A percentile compares a stretch with the other conserved stretches of the same genome.
phyloP scores from a whole-genome alignment of 2,888 invertebrate species.

The Sphinx pinastri region DNA sequence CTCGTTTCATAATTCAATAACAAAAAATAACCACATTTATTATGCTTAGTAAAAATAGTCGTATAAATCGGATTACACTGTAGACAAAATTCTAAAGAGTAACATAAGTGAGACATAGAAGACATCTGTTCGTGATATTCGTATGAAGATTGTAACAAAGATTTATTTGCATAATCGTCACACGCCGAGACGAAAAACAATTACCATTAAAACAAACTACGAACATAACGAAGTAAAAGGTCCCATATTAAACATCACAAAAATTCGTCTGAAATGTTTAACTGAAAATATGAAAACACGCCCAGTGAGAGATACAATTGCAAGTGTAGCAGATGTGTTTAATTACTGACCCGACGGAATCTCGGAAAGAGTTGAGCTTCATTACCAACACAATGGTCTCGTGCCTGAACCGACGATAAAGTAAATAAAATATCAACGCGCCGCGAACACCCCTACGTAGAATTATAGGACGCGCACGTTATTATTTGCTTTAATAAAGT shows the following conservation, averaged over 20 bases:
- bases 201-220: slow-evolving; percentile 59
- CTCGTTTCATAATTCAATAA: no score
- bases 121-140: slow-evolving; percentile 35
- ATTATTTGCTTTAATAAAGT: slow-evolving; percentile 76
- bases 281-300: slow-evolving; percentile 63
- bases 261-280: slow-evolving; percentile 57
- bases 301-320: slow-evolving; percentile 62
- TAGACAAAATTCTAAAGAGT: neutral
- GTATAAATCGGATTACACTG: neutral
- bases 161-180: slow-evolving; percentile 52
- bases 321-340: slow-evolving; percentile 78
- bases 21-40: no score
- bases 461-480: slow-evolving; percentile 65
- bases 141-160: slow-evolving; percentile 34
- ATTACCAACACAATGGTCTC: slow-evolving; percentile 67
- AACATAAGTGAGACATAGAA: neutral
- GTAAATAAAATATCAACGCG: slow-evolving; percentile 80
- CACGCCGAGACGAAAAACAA: slow-evolving; percentile 49
- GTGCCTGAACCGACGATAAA: slow-evolving; percentile 63
- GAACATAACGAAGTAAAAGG: slow-evolving; percentile 53
- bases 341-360: slow-evolving; percentile 79
- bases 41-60: no score
- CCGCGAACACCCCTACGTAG: slow-evolving; percentile 66
- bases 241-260: slow-evolving; percentile 50
- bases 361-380: slow-evolving; percentile 72